phyloP scores from a whole-genome alignment of 2,113 vertebrate genomes.

The Heterocephalus glaber region DNA sequence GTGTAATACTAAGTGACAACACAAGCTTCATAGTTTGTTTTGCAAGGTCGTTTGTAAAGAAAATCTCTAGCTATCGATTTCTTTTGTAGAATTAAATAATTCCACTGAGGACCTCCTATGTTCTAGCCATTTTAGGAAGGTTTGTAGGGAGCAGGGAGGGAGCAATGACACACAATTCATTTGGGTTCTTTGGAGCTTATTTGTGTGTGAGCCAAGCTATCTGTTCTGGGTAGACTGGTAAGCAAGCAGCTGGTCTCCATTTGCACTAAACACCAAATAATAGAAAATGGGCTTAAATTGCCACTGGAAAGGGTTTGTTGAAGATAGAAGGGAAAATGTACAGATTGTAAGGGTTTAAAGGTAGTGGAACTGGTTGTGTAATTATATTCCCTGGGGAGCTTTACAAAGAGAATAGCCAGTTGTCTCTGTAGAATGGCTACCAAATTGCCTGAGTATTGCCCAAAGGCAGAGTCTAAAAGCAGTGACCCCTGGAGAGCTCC shows the following conservation, averaged over 20 bases:
- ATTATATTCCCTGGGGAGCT: constrained; percentile 49
- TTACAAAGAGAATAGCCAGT: constrained; percentile 22
- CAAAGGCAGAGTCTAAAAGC: constrained; percentile 35
- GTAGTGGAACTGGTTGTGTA: constrained; percentile 56
- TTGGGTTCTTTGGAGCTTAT: constrained; percentile 59
- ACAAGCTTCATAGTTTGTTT: neutral
- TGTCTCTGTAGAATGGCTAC: neutral
- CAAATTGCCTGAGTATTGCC: neutral
- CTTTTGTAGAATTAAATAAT: constrained; percentile 21
- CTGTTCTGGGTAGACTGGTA: constrained; percentile 55
- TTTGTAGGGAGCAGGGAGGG: neutral
- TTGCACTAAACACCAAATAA: constrained; percentile 59
- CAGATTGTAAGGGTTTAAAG: constrained; percentile 61
- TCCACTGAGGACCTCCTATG: neutral
- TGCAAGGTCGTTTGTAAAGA: neutral
- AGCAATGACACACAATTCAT: constrained; percentile 13
- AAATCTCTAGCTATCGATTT: neutral
- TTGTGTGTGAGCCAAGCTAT: constrained; percentile 44
- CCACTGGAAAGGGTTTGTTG: constrained; percentile 29
- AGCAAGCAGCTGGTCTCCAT: constrained; percentile 65
- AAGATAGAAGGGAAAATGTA: constrained; percentile 58
- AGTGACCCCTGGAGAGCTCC: constrained; percentile 8
- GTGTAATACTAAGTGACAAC: neutral
- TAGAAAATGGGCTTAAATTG: constrained; percentile 61
- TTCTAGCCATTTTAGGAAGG: constrained; percentile 50